These are phyloP conservation scores for Caerostris extrusa DNA, from an alignment of 1,140 invertebrate genomes.

Conservation along the genomic window DNA sequence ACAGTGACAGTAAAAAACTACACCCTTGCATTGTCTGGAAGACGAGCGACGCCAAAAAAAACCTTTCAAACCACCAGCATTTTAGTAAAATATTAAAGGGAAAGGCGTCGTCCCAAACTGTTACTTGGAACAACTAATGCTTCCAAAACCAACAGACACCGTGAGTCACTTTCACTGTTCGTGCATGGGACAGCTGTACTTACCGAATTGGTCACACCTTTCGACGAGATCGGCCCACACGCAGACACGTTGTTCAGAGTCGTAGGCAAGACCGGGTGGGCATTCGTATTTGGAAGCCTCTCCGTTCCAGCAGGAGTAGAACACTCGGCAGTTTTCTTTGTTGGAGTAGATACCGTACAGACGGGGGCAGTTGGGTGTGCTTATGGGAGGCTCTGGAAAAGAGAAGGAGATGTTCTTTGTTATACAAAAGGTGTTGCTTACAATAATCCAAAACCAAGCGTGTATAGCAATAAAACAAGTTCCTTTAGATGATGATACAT, in stretches of 20 bases:
- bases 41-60: neutral
- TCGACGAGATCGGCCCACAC: slow-evolving; percentile 89
- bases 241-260: slow-evolving; percentile 82
- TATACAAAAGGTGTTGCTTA: too few species aligned
- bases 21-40: neutral
- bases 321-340: slow-evolving; percentile 92
- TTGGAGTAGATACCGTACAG: slow-evolving; percentile 96
- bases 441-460: too few species aligned
- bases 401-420: neutral
- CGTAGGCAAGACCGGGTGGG: slow-evolving; percentile 95
- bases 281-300: slow-evolving; percentile 96
- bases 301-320: slow-evolving; percentile 98
- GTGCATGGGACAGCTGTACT: slow-evolving; percentile 23
- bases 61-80: neutral
- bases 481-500: too few species aligned
- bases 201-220: slow-evolving; percentile 79
- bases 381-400: slow-evolving; percentile 89
- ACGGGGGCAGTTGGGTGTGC: slow-evolving; percentile 91
- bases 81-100: neutral
- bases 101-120: neutral
- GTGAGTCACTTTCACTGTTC: slow-evolving; percentile 8
- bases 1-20: neutral
- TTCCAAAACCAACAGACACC: neutral
- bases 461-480: too few species aligned
- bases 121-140: neutral